A percentile compares a stretch with the other conserved stretches of the same genome.
Conservation (phyloP, 2,888 invertebrate genomes). For the Meliscaeva auricollis region DNA sequence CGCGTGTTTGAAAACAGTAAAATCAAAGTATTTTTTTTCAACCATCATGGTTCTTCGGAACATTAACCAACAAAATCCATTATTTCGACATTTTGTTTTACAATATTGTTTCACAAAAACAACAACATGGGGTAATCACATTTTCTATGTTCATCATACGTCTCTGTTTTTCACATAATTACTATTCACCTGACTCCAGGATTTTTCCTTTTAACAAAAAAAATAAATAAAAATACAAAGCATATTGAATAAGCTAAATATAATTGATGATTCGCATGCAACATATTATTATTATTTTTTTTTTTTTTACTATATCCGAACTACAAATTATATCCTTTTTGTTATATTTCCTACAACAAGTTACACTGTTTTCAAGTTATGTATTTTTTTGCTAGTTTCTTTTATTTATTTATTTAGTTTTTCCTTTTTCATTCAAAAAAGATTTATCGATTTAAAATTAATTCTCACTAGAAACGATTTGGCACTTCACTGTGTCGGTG, state of each 20-base stretch:
- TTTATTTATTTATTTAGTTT: neutral
- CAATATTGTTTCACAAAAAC: neutral
- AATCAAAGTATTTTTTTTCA: neutral
- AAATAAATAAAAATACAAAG: neutral
- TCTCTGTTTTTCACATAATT: slow-evolving; percentile 24
- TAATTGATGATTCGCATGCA: slow-evolving; percentile 72
- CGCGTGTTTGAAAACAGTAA: neutral
- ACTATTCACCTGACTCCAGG: neutral
- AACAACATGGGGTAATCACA: neutral
- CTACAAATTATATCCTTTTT: slow-evolving; percentile 17
- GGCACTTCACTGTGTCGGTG: neutral
- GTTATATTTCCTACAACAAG: slow-evolving; percentile 9
- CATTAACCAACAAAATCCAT: slow-evolving; percentile 1
- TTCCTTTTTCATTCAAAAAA: neutral
- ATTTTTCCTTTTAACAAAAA: slow-evolving; percentile 9
- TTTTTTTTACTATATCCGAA: slow-evolving; percentile 15
- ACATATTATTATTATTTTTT: slow-evolving; percentile 52
- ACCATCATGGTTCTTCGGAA: too few species aligned
- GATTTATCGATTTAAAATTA: slow-evolving; percentile 1
- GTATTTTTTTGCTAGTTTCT: neutral
- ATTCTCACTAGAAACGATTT: neutral
- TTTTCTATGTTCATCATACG: slow-evolving; percentile 10
- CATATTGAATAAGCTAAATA: slow-evolving; percentile 42
- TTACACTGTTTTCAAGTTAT: neutral
- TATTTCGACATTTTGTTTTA: neutral